These are phyloP conservation scores for Sclerurus mexicanus DNA, from an alignment of 2,113 vertebrate genomes.

Conservation along the genomic window DNA sequence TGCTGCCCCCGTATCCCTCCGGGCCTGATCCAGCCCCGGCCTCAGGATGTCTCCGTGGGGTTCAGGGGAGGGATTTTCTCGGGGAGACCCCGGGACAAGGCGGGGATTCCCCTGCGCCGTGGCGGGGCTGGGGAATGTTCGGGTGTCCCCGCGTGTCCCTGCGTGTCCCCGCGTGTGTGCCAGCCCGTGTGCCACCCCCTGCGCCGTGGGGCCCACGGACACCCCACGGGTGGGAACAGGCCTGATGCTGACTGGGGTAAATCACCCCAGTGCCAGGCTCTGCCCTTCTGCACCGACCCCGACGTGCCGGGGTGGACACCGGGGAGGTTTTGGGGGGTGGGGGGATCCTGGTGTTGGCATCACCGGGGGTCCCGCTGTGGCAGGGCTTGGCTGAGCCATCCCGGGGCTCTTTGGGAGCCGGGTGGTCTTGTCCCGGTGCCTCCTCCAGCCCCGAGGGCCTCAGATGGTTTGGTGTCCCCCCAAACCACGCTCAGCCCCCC, in stretches of 20 bases:
- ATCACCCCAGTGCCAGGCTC: background rate
- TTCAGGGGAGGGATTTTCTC: background rate
- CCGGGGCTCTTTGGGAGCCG: background rate
- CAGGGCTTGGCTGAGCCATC: background rate
- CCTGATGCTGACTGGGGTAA: background rate
- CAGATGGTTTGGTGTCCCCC: accelerated
- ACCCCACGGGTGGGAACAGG: background rate
- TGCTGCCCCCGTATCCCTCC: accelerated
- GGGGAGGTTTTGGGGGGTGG: accelerated
- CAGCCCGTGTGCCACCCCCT: accelerated
- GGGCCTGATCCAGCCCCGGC: background rate
- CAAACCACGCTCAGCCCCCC: background rate
- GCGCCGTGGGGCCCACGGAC: background rate
- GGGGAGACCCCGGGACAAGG: background rate
- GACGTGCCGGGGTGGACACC: accelerated
- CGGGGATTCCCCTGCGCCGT: background rate
- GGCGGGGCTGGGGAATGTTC: background rate
- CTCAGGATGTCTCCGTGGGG: accelerated
- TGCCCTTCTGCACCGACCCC: background rate
- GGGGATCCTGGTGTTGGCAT: accelerated
- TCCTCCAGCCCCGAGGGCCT: background rate
- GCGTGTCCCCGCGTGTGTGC: background rate
- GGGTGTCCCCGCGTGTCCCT: background rate
- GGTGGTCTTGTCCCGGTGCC: accelerated
- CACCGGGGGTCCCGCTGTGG: accelerated